Evolutionary conservation across 2,113 vertebrate genomes (phyloP), one percentile per base, ranked within the genome.

Genomic region (Myotis davidii): DNA sequence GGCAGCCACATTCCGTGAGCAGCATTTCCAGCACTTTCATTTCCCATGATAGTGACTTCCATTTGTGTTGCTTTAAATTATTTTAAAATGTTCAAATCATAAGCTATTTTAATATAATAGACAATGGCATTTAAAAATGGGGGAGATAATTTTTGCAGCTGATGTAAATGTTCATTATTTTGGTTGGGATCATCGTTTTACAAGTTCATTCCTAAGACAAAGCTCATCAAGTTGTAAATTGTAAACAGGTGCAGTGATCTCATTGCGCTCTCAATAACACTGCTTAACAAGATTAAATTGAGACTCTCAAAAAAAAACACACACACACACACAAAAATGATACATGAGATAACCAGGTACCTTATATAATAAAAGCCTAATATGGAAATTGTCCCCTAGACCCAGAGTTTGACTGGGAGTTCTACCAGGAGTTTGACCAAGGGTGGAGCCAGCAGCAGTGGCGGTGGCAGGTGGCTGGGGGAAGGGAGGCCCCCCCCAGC

Each of bases 1-100:
- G 5, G 17, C 12, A 1, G 3, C 39, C 25, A 21, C 12, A 21
- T 7, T 39, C 59, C 20, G 6, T 0, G 34, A 39, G 3, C 3
- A 20, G 10, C 10, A 0, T 50, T 65, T 37, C 39, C 50, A 61
- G 39, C 12, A 32, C 48, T 56, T 65, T 18, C 1, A 56, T 50
- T 56, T 59, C n/a, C 59, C 9, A 78, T 39, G 5, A 17, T 10
- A 2, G 9, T 34, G 61, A 13, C 34, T 70, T 67, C 79, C 23
- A 50, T 42, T 91, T 73, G 10, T 69, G 23, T 1, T 54, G 17
- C n/a, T 86, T 56, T 29, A 77, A 29, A n/a, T 86, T 78, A 48
- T 27, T 42, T 81, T 5, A 72, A 45, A 59, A 56, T 5, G 9
- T 76, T 45, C 59, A 54, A 17, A 82, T 76, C 9, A n/a, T 70